These are phyloP conservation scores for Drosophila asahinai DNA, from an alignment of 1,140 invertebrate genomes.

Conservation along the genomic window DNA sequence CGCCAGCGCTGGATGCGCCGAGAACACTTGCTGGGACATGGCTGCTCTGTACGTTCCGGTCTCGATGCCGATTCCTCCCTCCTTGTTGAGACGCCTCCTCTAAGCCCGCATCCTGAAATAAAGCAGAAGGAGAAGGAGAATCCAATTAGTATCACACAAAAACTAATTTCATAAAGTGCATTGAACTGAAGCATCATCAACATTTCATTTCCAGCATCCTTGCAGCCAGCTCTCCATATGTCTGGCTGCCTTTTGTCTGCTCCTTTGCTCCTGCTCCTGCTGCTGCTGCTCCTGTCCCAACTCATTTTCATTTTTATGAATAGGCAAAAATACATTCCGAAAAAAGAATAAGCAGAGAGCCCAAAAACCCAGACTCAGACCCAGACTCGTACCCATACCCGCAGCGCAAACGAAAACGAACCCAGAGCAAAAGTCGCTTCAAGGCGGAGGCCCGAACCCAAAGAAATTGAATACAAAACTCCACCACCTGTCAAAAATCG, in stretches of 20 bases:
- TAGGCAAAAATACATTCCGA: slow-evolving; percentile 74
- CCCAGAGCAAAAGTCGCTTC: slow-evolving; percentile 75
- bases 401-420: slow-evolving; percentile 28
- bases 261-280: slow-evolving; percentile 32
- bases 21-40: slow-evolving; percentile 78
- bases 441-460: slow-evolving; percentile 41
- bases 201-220: slow-evolving; percentile 59
- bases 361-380: slow-evolving; percentile 35
- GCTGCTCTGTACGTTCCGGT: slow-evolving; percentile 9
- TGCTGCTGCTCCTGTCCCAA: slow-evolving; percentile 55
- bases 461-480: slow-evolving; percentile 81
- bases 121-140: slow-evolving; percentile 38
- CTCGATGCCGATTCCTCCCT: neutral
- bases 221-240: slow-evolving; percentile 43
- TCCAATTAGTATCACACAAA: slow-evolving; percentile 71
- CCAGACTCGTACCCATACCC: slow-evolving; percentile 34
- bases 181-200: slow-evolving; percentile 57
- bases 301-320: slow-evolving; percentile 83
- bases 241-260: slow-evolving; percentile 72
- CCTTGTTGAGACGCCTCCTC: slow-evolving; percentile 13
- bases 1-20: slow-evolving; percentile 81
- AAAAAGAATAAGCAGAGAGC: slow-evolving; percentile 36
- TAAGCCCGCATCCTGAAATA: slow-evolving; percentile 66
- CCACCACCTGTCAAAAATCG: slow-evolving; percentile 84
- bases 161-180: slow-evolving; percentile 76